Conservation (phyloP, 2,113 vertebrate genomes). For the Hemibagrus wyckioides region DNA sequence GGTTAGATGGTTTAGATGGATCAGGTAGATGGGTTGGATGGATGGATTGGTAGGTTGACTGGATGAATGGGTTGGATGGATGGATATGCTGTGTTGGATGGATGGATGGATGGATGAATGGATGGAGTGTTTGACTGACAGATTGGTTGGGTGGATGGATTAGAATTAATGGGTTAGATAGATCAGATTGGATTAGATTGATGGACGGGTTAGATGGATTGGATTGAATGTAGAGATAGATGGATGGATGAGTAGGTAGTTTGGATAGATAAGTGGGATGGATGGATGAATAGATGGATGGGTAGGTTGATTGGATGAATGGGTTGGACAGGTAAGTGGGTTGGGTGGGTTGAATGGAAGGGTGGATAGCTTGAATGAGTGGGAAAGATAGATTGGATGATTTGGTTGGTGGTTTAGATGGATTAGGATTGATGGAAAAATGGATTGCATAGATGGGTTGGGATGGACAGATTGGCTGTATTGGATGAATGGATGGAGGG, state of each 20-base stretch:
- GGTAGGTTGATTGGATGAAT: not conserved
- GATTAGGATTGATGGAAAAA: no score
- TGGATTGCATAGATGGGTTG: no score
- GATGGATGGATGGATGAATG: not conserved
- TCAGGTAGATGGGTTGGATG: no score
- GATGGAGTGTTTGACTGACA: not conserved
- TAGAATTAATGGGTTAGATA: no score
- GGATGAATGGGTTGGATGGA: not conserved
- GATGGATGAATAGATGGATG: no score
- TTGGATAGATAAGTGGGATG: not conserved
- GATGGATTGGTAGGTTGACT: not conserved
- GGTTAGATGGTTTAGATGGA: no score
- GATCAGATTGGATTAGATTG: no score
- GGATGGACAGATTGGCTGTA: no score
- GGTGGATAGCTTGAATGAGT: not conserved
- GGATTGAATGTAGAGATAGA: no score
- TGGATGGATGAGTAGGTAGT: not conserved
- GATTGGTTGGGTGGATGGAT: no score
- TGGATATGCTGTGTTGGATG: not conserved
- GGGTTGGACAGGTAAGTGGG: no score
- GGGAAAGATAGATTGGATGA: not conserved
- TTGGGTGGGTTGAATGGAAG: not conserved
- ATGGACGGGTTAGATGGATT: no score
- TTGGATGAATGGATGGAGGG: not conserved
- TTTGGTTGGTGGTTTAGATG: not conserved